Conservation (phyloP, 2,797 vertebrate genomes). For the Tinamus major region DNA sequence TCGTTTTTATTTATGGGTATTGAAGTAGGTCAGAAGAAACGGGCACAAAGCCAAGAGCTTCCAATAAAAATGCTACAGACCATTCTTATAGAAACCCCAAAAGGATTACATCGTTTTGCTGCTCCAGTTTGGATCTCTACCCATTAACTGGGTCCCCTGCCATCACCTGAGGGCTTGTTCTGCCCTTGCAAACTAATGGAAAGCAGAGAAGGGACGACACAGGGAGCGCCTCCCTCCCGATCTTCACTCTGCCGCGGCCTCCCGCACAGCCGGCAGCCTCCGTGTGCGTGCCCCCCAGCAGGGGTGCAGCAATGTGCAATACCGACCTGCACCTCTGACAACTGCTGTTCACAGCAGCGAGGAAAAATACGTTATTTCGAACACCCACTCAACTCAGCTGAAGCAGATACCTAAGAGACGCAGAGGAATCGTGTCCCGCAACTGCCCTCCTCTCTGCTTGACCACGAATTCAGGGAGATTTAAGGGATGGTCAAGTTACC, state of each 20-base stretch:
- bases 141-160: neutral
- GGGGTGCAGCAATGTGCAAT: neutral
- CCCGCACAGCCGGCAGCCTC: neutral
- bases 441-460: too few relatives aligned
- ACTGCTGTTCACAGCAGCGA: neutral
- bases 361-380: neutral
- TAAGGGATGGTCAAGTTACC: too few relatives aligned
- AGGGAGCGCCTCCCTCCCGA: rapidly evolving
- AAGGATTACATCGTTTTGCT: neutral
- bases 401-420: too few relatives aligned
- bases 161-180: neutral
- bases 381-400: too few relatives aligned
- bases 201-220: neutral
- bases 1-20: neutral
- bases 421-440: too few relatives aligned
- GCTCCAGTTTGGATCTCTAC: neutral
- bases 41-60: neutral
- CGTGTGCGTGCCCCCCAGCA: neutral
- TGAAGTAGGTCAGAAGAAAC: neutral
- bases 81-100: neutral
- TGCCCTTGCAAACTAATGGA: rapidly evolving
- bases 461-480: too few relatives aligned
- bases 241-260: neutral
- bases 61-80: rapidly evolving
- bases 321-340: neutral